Evolutionary conservation across 1,140 invertebrate species (phyloP), one percentile per base, ranked within the genome.

Genomic region (Dryas iulia): DNA sequence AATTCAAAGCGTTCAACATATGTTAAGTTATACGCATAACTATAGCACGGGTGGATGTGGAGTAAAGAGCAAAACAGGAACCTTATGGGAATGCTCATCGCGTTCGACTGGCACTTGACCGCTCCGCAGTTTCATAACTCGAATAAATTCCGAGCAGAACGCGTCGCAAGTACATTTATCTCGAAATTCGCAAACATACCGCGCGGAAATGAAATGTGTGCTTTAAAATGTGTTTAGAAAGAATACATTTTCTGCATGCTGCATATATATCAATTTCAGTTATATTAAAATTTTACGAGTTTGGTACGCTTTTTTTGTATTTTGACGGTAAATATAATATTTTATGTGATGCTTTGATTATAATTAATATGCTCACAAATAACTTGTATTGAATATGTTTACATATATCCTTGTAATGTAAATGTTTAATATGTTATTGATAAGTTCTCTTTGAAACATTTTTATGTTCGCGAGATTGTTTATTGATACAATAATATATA

Each of bases 201-300:
- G 59, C 33, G 59, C 39, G 24, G 59, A 60, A 60, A 60, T 60
- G 33, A 60, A 60, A 60, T 60, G 33, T 60, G 59, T n/a, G 33
- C 59, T 47, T 60, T 60, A 47, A 59, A 60, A 60, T 60, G 10
- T 54, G 18, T 25, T 53, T 35, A 31, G 39, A 47, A 47, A 21
- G 18, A 21, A 47, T 21, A 47, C 39, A 47, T 21, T 47, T 18
- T 18, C 39, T 47, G 2, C 39, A 18, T 18, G 0, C 39, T 47
- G 39, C 39, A 47, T 47, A 47, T 33, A n/a, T 47, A 21, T 47
- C 39, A 47, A 0, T 47, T 47, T 47, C 1, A 47, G 39, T 21
- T 14, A 47, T 47, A 47, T 47, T 47, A 47, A 47, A 47, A 35
- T 35, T 21, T 18, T 14, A 31, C 12, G 30, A 31, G 6, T 3